A percentile compares a stretch with the other conserved stretches of the same genome.
phyloP scores from a whole-genome alignment of 1,140 invertebrate species.

The Ectropis grisescens region DNA sequence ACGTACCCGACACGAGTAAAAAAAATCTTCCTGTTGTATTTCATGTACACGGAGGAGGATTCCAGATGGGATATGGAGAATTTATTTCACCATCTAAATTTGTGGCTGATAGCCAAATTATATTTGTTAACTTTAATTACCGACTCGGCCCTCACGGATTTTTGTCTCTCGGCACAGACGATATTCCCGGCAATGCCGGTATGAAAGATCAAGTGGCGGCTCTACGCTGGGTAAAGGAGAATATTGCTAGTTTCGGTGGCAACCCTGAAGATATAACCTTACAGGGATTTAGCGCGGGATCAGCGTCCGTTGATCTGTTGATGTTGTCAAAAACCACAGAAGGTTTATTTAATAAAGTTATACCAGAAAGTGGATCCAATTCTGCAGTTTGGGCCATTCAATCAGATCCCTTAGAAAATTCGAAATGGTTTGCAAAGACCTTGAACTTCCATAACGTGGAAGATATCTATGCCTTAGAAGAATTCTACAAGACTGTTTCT shows the following conservation, averaged over 20 bases:
- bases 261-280: conserved; percentile 24
- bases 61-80: conserved; percentile 14
- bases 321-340: conserved; percentile 14
- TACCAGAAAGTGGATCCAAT: conserved; percentile 18
- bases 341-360: conserved; percentile 23
- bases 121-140: conserved; percentile 24
- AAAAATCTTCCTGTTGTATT: conserved; percentile 41
- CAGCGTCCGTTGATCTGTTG: conserved; percentile 14
- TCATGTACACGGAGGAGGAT: conserved; percentile 28
- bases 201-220: conserved; percentile 27
- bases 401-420: conserved; percentile 15
- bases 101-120: conserved; percentile 3
- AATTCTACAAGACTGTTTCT: conserved; percentile 16
- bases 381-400: conserved; percentile 11
- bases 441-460: conserved; percentile 8
- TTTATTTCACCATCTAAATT: conserved; percentile 5
- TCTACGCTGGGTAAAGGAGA: conserved; percentile 18
- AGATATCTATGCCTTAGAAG: conserved; percentile 14
- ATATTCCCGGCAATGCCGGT: conserved; percentile 25
- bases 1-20: conserved; percentile 27
- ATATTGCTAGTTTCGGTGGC: conserved; percentile 23
- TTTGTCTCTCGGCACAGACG: conserved; percentile 23
- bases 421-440: conserved; percentile 9
- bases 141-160: conserved; percentile 22
- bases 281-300: conserved; percentile 18